Evolutionary conservation across 2,797 vertebrate genomes (phyloP).

Genomic region (Dipus sagitta): DNA sequence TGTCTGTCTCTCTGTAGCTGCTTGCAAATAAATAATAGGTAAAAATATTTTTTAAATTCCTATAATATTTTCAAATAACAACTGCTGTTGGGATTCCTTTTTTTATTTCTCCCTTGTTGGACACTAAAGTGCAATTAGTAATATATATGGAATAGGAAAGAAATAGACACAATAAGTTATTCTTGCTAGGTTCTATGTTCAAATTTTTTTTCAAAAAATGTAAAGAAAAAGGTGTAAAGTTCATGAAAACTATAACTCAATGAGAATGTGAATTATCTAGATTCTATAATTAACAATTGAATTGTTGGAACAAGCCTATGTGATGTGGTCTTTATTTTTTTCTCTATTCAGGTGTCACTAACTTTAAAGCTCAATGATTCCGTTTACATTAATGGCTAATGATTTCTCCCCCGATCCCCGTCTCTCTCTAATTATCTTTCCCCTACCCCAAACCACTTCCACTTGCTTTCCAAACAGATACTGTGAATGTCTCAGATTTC

Average conservation of each 20-base stretch:
- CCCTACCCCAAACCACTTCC: neutral
- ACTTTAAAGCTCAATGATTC: slow-evolving; percentile 29
- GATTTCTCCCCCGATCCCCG: neutral
- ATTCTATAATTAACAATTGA: slow-evolving; percentile 31
- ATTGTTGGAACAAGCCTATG: neutral
- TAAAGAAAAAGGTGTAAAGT: slow-evolving; percentile 36
- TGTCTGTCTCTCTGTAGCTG: too few relatives aligned
- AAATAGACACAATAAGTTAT: neutral
- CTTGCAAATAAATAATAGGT: too few relatives aligned
- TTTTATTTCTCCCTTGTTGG: neutral
- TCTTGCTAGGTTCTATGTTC: neutral
- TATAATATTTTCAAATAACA: neutral
- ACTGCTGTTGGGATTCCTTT: neutral
- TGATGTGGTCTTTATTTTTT: neutral
- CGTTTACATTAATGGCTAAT: neutral
- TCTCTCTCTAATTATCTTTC: neutral
- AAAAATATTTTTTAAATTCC: neutral
- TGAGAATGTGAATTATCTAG: neutral
- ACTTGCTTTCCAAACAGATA: neutral
- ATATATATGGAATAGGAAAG: neutral
- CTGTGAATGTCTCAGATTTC: slow-evolving; percentile 7
- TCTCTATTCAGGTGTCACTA: slow-evolving; percentile 1
- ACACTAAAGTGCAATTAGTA: neutral
- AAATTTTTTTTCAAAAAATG: slow-evolving; percentile 3
- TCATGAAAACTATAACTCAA: neutral